phyloP scores from a whole-genome alignment of 2,888 invertebrate species.

The Caenorhabditis virilis region DNA sequence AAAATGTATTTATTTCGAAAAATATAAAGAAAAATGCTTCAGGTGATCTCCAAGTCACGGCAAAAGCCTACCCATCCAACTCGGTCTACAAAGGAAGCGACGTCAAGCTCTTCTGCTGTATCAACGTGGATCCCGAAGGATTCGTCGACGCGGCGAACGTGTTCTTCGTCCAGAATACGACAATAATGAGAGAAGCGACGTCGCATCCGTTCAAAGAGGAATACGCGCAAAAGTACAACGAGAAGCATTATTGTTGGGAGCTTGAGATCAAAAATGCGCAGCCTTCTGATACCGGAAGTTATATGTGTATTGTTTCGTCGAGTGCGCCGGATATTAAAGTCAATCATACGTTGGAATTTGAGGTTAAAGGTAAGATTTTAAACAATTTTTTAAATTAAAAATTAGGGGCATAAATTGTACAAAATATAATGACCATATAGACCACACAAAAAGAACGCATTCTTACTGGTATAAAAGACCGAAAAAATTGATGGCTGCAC shows the following conservation, averaged over 20 bases:
- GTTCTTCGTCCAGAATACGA: constrained; percentile 65
- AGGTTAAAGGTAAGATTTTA: constrained; percentile 58
- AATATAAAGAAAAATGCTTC: constrained; percentile 9
- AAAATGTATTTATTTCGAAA: not conserved
- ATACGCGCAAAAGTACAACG: constrained; percentile 1
- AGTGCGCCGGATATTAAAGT: constrained; percentile 28
- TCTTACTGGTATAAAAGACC: constrained; percentile 40
- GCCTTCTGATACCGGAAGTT: constrained; percentile 59
- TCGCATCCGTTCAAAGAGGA: constrained; percentile 58
- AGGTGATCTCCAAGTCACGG: constrained; percentile 59
- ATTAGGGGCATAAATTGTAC: not conserved
- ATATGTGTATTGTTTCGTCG: constrained; percentile 54
- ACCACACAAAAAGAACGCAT: constrained; percentile 30
- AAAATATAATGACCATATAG: constrained; percentile 11
- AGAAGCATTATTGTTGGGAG: constrained; percentile 63
- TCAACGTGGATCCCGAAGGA: constrained; percentile 64
- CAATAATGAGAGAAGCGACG: constrained; percentile 59
- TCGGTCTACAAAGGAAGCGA: constrained; percentile 61
- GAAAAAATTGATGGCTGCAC: constrained; percentile 24
- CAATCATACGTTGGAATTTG: constrained; percentile 60
- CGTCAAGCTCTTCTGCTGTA: constrained; percentile 62
- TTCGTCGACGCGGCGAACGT: constrained; percentile 53
- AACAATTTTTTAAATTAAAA: not conserved
- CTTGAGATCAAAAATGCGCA: constrained; percentile 61
- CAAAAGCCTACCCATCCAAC: constrained; percentile 51